A percentile compares a stretch with the other conserved stretches of the same genome.
Conservation (phyloP, 2,113 vertebrate species). For the Trichomycterus rosablanca region DNA sequence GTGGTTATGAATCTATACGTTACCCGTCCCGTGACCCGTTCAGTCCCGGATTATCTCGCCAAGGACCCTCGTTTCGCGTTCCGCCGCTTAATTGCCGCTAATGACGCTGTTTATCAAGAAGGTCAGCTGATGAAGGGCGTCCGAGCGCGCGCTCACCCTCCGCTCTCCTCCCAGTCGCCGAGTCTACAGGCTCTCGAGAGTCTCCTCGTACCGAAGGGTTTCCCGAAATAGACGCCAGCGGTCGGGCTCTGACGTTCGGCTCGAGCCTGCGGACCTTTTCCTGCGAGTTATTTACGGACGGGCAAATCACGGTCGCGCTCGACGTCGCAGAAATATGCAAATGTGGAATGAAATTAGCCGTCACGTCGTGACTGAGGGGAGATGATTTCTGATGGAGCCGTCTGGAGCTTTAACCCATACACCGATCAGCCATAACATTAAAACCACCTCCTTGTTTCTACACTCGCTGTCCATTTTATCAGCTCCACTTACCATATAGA, state of each 20-base stretch:
- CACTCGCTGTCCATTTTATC: no score
- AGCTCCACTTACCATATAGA: no score
- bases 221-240: constrained; percentile 39
- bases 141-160: constrained; percentile 9
- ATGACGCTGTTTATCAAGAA: constrained; percentile 43
- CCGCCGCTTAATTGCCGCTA: constrained; percentile 45
- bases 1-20: background rate
- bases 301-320: background rate
- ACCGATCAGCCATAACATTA: no score
- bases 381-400: no score
- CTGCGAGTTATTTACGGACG: constrained; percentile 32
- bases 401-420: no score
- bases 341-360: background rate
- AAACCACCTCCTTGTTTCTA: no score
- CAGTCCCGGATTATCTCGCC: constrained; percentile 5
- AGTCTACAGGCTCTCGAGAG: constrained; percentile 25
- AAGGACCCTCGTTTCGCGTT: constrained; percentile 40
- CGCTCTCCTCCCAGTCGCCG: constrained; percentile 20
- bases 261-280: constrained; percentile 4
- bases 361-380: background rate
- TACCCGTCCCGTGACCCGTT: background rate
- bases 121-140: constrained; percentile 41
- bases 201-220: constrained; percentile 33
- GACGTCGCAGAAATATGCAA: constrained; percentile 6
- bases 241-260: constrained; percentile 14